phyloP scores from a whole-genome alignment of 2,113 vertebrate species.

The Megaptera novaeangliae region DNA sequence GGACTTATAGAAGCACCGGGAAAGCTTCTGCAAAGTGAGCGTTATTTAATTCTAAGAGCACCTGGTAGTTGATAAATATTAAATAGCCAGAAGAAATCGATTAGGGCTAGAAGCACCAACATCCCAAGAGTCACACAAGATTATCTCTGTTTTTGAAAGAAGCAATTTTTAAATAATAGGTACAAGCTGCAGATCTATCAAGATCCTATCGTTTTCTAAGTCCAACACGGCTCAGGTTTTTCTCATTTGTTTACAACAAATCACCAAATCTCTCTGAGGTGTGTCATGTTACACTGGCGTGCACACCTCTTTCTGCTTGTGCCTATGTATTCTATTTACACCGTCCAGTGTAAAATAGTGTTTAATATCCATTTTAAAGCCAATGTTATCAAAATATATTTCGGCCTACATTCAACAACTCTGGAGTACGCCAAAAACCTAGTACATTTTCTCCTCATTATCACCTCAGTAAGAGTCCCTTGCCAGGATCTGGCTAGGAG shows the following conservation, averaged over 20 bases:
- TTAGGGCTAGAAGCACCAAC: background rate
- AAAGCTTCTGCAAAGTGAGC: background rate
- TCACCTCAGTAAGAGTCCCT: constrained; percentile 63
- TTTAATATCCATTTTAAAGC: constrained; percentile 32
- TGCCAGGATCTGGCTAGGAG: constrained; percentile 60
- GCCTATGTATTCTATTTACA: constrained; percentile 12
- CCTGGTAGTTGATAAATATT: background rate
- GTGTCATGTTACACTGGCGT: background rate
- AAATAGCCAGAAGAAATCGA: background rate
- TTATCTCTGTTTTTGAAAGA: constrained; percentile 21
- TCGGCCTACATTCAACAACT: constrained; percentile 52
- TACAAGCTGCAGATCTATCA: constrained; percentile 5
- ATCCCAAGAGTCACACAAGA: background rate
- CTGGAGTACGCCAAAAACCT: constrained; percentile 35
- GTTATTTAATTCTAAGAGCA: constrained; percentile 20
- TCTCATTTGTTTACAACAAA: constrained; percentile 13
- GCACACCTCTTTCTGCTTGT: background rate
- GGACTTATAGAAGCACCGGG: background rate
- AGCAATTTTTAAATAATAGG: background rate
- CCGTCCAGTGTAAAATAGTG: background rate
- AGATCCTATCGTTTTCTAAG: background rate
- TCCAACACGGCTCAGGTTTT: background rate
- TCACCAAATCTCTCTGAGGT: background rate
- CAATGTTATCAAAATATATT: constrained; percentile 61
- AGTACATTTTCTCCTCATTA: constrained; percentile 69